phyloP scores from a whole-genome alignment of 2,888 invertebrate species.

The Tanytarsus gracilentus region DNA sequence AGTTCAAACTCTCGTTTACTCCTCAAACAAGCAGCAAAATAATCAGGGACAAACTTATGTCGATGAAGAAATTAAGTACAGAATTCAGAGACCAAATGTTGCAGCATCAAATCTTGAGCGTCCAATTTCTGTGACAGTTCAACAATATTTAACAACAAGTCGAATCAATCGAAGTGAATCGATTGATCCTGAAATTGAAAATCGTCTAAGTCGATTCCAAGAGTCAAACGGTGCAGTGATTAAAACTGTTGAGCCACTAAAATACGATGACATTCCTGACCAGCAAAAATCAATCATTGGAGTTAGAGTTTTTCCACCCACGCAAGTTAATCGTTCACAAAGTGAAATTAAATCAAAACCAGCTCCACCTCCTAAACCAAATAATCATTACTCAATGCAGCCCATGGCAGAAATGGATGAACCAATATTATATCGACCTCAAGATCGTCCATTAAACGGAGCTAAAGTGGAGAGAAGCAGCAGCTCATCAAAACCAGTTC shows the following conservation, averaged over 20 bases:
- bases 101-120: neutral
- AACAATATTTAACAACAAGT: neutral
- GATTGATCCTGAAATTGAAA: slow-evolving; percentile 11
- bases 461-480: neutral
- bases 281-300: neutral
- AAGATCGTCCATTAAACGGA: neutral
- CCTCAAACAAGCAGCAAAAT: neutral
- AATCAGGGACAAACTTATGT: neutral
- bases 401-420: neutral
- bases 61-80: neutral
- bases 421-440: slow-evolving; percentile 1
- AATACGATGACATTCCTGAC: slow-evolving; percentile 2
- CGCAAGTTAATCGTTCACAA: neutral
- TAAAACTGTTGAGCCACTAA: slow-evolving; percentile 7
- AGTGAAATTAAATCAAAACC: slow-evolving; percentile 12
- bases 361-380: slow-evolving; percentile 16
- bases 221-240: slow-evolving; percentile 8
- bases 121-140: neutral
- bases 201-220: slow-evolving; percentile 6
- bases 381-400: neutral
- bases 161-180: neutral
- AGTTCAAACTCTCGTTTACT: slow-evolving; percentile 4
- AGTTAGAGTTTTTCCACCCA: neutral
- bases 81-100: neutral
- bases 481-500: neutral